A percentile compares a stretch with the other conserved stretches of the same genome.
phyloP scores from a whole-genome alignment of 2,113 vertebrate species.

The Hucho hucho region DNA sequence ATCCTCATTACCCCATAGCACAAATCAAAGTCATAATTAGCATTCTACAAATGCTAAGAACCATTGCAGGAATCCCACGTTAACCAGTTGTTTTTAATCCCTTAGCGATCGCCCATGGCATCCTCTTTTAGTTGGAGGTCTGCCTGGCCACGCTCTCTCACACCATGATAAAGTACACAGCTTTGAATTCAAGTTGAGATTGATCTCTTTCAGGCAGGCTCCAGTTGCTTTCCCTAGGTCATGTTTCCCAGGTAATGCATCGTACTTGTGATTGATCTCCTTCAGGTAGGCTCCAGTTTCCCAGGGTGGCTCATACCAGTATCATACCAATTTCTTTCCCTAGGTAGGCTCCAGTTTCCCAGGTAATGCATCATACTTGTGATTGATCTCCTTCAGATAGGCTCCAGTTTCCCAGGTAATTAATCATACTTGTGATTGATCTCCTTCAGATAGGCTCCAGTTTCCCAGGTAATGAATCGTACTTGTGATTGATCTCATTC shows the following conservation, averaged over 20 bases:
- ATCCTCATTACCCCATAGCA: neutral
- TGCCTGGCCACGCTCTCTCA: slow-evolving; percentile 23
- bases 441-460: slow-evolving; percentile 32
- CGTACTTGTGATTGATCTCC: no score
- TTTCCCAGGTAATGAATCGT: no score
- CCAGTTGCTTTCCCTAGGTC: no score
- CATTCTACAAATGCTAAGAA: slow-evolving; percentile 1
- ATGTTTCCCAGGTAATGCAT: slow-evolving; percentile 20
- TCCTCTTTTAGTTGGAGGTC: slow-evolving; percentile 36
- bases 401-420: no score
- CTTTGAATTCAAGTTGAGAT: slow-evolving; percentile 53
- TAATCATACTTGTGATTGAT: slow-evolving; percentile 36
- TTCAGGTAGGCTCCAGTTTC: no score
- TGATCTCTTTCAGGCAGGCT: slow-evolving; percentile 44
- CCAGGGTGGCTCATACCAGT: slow-evolving; percentile 26
- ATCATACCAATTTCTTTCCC: slow-evolving; percentile 15
- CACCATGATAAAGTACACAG: slow-evolving; percentile 47
- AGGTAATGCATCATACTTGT: slow-evolving; percentile 45
- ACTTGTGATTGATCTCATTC: slow-evolving; percentile 52
- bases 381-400: slow-evolving; percentile 51
- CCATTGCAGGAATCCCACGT: slow-evolving; percentile 23
- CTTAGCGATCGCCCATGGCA: slow-evolving; percentile 5
- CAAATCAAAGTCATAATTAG: slow-evolving; percentile 32
- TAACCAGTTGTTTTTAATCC: slow-evolving; percentile 2
- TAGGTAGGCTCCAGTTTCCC: no score